Percentiles rank a stretch among this genome's conserved stretches.
Evolutionary conservation across 2,797 vertebrate species (phyloP).

Genomic region (Steatocranus sp.): DNA sequence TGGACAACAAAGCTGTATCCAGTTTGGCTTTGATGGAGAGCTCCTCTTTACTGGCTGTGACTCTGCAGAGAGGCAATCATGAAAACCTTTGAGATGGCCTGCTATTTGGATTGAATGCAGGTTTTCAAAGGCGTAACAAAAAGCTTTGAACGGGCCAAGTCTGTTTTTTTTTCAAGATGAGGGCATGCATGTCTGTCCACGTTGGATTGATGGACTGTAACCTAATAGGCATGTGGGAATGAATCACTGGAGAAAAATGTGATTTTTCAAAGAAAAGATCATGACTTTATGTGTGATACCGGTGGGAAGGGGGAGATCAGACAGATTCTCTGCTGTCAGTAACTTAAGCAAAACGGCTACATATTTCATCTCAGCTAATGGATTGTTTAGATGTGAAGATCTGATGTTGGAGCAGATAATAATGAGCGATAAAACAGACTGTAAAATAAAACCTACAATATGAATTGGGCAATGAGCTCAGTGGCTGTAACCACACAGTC

Average conservation of each 20-base stretch:
- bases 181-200: constrained; percentile 34
- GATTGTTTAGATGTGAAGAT: background rate
- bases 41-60: constrained; percentile 36
- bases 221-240: constrained; percentile 21
- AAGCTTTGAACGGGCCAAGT: constrained; percentile 24
- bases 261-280: background rate
- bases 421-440: background rate
- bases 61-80: constrained; percentile 52
- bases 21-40: constrained; percentile 51
- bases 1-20: constrained; percentile 55
- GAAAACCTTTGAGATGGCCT: background rate
- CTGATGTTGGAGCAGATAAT: background rate
- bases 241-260: background rate
- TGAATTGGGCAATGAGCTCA: background rate
- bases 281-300: background rate
- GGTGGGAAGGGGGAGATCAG: background rate
- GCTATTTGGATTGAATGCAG: constrained; percentile 21
- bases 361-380: background rate
- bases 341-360: background rate
- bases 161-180: constrained; percentile 54
- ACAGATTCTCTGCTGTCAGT: background rate
- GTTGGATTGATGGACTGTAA: constrained; percentile 36
- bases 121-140: constrained; percentile 19
- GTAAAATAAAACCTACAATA: background rate
- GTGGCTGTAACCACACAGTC: background rate